Evolutionary conservation across 2,888 invertebrate genomes (phyloP).

Genomic region (Beris morrisii): DNA sequence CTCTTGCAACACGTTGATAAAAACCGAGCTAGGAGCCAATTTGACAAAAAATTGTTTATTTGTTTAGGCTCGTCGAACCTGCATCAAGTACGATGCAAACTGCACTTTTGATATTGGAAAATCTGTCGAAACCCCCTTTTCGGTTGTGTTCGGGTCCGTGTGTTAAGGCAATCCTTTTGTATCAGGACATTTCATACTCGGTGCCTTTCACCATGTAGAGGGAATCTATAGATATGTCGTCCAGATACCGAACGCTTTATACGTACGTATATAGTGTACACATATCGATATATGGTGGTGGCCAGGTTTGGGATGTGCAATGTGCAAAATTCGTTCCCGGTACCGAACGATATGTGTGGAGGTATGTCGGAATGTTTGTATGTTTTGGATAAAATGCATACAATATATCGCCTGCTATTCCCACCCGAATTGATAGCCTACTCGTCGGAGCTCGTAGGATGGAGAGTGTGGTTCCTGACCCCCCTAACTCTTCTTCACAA

Average conservation of each 20-base stretch:
- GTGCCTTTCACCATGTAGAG: too few species aligned
- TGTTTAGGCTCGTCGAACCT: constrained; percentile 43
- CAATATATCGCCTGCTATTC: not conserved
- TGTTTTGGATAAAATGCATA: too few species aligned
- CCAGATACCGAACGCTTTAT: too few species aligned
- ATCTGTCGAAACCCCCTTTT: constrained; percentile 40
- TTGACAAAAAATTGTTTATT: constrained; percentile 34
- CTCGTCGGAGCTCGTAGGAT: not conserved
- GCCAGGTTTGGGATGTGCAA: too few species aligned
- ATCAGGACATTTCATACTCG: not conserved
- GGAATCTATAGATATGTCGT: too few species aligned
- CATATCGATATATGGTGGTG: too few species aligned
- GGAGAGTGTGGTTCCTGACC: too few species aligned
- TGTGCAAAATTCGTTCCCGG: too few species aligned
- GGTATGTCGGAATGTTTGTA: too few species aligned
- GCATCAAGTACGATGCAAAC: constrained; percentile 44
- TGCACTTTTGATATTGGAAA: constrained; percentile 42
- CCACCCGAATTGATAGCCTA: constrained; percentile 6
- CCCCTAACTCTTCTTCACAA: too few species aligned
- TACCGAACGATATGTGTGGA: too few species aligned
- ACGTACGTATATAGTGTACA: too few species aligned
- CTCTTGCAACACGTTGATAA: constrained; percentile 33
- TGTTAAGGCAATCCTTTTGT: constrained; percentile 36
- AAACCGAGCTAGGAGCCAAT: constrained; percentile 38
- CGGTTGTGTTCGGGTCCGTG: constrained; percentile 23